phyloP scores from a whole-genome alignment of 2,113 vertebrate species.

The Scolopax mira region DNA sequence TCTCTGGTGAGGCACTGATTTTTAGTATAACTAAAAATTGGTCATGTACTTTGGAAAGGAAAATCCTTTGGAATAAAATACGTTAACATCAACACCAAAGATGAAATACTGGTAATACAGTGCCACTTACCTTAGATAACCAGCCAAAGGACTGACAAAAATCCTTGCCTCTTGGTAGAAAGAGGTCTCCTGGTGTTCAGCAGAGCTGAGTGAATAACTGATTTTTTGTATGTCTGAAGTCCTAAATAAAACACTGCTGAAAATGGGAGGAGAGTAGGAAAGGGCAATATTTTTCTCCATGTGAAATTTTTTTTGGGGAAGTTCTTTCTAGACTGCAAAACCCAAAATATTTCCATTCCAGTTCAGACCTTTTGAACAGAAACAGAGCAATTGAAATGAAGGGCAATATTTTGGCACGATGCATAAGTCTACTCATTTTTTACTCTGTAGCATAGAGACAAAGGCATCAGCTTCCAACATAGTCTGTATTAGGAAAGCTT shows the following conservation, averaged over 20 bases:
- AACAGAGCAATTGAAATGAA: neutral
- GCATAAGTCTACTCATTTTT: neutral
- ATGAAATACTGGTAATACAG: neutral
- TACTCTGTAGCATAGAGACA: neutral
- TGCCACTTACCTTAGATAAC: neutral
- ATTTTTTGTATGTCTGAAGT: neutral
- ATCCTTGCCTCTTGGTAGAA: neutral
- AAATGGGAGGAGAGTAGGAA: neutral
- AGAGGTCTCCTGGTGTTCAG: neutral
- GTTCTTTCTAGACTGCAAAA: neutral
- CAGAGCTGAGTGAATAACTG: neutral
- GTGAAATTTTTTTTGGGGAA: neutral
- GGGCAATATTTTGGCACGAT: neutral
- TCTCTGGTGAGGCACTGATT: neutral
- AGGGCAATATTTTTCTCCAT: neutral
- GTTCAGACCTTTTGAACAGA: neutral
- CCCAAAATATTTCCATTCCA: neutral
- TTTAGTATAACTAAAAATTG: neutral
- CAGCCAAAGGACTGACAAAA: neutral
- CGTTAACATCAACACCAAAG: neutral
- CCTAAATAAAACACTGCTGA: neutral
- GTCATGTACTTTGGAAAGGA: slow-evolving; percentile 14
- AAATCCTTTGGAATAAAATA: neutral
- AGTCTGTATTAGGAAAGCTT: neutral
- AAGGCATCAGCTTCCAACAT: neutral